Conservation (phyloP, 2,797 vertebrate genomes). For the Rhinoraja longicauda region DNA sequence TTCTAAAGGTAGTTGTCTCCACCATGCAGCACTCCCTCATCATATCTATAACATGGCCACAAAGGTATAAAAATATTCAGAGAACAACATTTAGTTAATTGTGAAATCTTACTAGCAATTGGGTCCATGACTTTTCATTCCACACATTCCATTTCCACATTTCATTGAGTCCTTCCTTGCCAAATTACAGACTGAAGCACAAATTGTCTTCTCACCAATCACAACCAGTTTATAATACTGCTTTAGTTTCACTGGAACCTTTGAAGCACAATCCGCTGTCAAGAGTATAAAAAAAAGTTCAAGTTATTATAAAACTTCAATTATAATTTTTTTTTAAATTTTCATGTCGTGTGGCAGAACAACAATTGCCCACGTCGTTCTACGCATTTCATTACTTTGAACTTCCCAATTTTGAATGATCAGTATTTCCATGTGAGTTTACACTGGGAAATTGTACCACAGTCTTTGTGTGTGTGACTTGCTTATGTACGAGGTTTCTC, state of each 20-base stretch:
- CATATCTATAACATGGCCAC: background rate
- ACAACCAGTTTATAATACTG: background rate
- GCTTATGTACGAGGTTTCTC: no score
- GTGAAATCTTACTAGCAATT: background rate
- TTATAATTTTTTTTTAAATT: no score
- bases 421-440: no score
- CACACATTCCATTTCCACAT: slow-evolving; percentile 15
- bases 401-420: no score
- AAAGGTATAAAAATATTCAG: background rate
- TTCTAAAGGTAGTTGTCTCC: background rate
- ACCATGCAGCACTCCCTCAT: background rate
- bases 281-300: background rate
- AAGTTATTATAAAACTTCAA: background rate
- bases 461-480: no score
- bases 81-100: background rate
- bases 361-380: no score
- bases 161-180: background rate
- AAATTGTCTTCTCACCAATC: background rate
- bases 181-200: background rate
- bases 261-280: background rate
- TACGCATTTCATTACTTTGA: no score
- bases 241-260: background rate
- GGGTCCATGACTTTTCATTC: background rate
- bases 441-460: no score
- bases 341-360: no score